Evolutionary conservation across 2,113 vertebrate species (phyloP).

Genomic region (Nibea coibor): DNA sequence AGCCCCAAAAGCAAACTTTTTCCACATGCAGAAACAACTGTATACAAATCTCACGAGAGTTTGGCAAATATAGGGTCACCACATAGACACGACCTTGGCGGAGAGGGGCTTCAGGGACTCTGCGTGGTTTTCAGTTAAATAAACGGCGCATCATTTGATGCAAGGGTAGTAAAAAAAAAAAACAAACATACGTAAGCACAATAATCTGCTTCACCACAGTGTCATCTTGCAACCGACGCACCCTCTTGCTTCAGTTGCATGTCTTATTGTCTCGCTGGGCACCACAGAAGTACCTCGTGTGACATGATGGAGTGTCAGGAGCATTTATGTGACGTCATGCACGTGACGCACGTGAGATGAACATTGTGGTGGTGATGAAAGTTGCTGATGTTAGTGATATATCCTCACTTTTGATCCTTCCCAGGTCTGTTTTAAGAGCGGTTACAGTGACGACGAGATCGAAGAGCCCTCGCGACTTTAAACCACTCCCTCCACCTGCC

Average conservation of each 20-base stretch:
- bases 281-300: background rate
- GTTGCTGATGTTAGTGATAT: constrained; percentile 21
- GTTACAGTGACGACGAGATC: constrained; percentile 85
- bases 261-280: background rate
- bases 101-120: background rate
- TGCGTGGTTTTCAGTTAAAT: background rate
- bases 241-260: background rate
- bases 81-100: too few species aligned
- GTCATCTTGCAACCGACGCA: background rate
- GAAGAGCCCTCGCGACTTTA: constrained; percentile 85
- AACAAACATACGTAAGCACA: background rate
- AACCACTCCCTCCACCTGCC: constrained; percentile 80
- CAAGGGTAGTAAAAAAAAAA: background rate
- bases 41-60: too few species aligned
- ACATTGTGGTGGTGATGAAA: background rate
- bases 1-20: too few species aligned
- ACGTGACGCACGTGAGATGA: too few species aligned
- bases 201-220: background rate
- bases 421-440: constrained; percentile 90
- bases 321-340: background rate
- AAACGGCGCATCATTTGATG: background rate
- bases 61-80: too few species aligned
- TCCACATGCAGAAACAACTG: too few species aligned
- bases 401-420: constrained; percentile 60
- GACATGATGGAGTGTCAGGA: background rate